phyloP scores from a whole-genome alignment of 2,113 vertebrate species.

The Cercopithecus mona region DNA sequence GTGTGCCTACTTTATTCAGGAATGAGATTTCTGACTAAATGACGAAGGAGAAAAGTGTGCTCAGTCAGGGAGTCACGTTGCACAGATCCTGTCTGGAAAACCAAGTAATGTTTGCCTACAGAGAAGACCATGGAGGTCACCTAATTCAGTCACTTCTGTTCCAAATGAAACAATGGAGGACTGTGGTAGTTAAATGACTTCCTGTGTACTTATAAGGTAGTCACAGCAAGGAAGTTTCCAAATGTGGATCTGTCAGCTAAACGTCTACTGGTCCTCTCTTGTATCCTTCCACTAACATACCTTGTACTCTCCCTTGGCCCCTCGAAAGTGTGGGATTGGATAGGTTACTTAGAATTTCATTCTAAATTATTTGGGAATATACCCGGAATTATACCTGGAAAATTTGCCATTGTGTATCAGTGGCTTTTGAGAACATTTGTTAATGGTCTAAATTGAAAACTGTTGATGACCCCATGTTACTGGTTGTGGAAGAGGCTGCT shows the following conservation, averaged over 20 bases:
- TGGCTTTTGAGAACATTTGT: constrained; percentile 1
- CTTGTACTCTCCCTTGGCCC: neutral
- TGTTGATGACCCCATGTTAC: neutral
- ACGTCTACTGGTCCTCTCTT: neutral
- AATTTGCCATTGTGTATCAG: neutral
- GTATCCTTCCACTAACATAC: neutral
- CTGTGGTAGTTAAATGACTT: neutral
- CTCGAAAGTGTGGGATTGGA: neutral
- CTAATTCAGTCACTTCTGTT: neutral
- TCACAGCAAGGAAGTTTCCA: neutral
- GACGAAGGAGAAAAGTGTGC: neutral
- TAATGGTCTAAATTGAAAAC: neutral
- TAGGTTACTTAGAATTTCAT: neutral
- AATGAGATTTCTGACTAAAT: neutral
- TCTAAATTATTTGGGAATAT: neutral
- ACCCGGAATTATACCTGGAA: neutral
- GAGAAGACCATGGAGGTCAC: neutral
- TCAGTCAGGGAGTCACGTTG: neutral
- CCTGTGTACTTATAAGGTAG: neutral
- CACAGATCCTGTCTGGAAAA: neutral
- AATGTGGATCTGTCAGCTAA: neutral
- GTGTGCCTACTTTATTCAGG: neutral
- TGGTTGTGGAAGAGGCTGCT: neutral
- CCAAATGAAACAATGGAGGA: neutral
- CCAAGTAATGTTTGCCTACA: neutral